A percentile compares a stretch with the other conserved stretches of the same genome.
Conservation (phyloP, 2,888 invertebrate species). For the Rotaria magnacalcarata region DNA sequence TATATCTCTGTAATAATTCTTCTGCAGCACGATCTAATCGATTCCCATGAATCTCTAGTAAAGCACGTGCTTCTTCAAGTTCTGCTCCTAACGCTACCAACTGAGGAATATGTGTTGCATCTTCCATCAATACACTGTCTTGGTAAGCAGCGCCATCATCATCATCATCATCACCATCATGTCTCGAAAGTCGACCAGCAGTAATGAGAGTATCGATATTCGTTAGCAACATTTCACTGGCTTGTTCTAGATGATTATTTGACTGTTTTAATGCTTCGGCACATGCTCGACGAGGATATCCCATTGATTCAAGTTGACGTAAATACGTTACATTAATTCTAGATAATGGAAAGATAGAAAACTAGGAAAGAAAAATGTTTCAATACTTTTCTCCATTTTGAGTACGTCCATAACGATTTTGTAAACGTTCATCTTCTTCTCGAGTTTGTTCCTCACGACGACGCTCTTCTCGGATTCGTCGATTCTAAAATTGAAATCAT, state of each 20-base stretch:
- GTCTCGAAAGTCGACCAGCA: neutral
- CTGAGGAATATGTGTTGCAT: neutral
- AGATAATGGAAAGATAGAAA: conserved; percentile 52
- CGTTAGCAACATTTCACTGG: conserved; percentile 52
- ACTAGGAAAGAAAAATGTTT: conserved; percentile 62
- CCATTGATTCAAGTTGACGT: conserved; percentile 69
- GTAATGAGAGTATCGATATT: neutral
- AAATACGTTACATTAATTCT: conserved; percentile 53
- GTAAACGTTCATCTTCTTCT: conserved; percentile 49
- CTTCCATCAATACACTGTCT: neutral
- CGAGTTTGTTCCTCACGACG: neutral
- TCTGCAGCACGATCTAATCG: neutral
- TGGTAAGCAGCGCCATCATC: neutral
- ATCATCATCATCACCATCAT: neutral
- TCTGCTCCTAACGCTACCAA: neutral
- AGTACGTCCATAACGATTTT: conserved; percentile 56
- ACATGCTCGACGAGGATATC: conserved; percentile 66
- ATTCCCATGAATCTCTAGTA: neutral
- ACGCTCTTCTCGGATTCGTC: neutral
- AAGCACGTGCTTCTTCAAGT: neutral
- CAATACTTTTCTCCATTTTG: conserved; percentile 63
- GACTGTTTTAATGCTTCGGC: conserved; percentile 66
- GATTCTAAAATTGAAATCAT: neutral
- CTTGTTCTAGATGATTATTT: conserved; percentile 69
- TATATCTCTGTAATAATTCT: neutral